Evolutionary conservation across 2,888 invertebrate genomes (phyloP).

Genomic region (Nemotelus pantherinus): DNA sequence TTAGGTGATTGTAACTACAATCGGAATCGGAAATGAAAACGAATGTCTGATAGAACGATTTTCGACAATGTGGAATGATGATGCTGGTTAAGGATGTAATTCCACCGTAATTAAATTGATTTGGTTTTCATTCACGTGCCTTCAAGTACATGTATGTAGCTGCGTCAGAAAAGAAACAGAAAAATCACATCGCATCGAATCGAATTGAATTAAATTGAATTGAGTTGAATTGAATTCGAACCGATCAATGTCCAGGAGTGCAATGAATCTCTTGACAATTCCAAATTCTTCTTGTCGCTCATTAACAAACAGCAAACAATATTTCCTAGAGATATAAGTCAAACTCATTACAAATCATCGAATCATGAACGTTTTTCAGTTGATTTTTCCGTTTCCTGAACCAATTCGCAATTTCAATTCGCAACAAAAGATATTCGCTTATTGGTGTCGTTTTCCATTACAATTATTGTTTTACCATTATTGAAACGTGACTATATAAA

Average conservation of each 20-base stretch:
- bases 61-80: conserved; percentile 8
- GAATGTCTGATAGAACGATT: conserved; percentile 29
- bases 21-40: not conserved
- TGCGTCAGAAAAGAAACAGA: conserved; percentile 1
- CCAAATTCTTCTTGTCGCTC: no score
- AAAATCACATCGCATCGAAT: not conserved
- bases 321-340: no score
- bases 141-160: conserved; percentile 27
- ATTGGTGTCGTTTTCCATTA: conserved; percentile 13
- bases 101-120: conserved; percentile 57
- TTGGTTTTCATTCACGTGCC: conserved; percentile 65
- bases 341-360: conserved; percentile 15
- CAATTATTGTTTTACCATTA: not conserved
- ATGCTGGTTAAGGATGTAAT: conserved; percentile 8
- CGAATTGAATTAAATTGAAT: not conserved
- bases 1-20: not conserved
- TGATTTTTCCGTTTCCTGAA: not conserved
- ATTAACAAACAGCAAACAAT: no score
- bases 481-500: conserved; percentile 16
- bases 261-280: no score
- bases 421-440: not conserved
- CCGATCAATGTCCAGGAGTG: not conserved
- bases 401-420: not conserved
- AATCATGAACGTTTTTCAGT: not conserved
- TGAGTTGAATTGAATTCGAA: not conserved